A percentile compares a stretch with the other conserved stretches of the same genome.
These are phyloP conservation scores for Temnothorax rugatulus DNA, from an alignment of 2,888 invertebrate species.

Conservation along the genomic window DNA sequence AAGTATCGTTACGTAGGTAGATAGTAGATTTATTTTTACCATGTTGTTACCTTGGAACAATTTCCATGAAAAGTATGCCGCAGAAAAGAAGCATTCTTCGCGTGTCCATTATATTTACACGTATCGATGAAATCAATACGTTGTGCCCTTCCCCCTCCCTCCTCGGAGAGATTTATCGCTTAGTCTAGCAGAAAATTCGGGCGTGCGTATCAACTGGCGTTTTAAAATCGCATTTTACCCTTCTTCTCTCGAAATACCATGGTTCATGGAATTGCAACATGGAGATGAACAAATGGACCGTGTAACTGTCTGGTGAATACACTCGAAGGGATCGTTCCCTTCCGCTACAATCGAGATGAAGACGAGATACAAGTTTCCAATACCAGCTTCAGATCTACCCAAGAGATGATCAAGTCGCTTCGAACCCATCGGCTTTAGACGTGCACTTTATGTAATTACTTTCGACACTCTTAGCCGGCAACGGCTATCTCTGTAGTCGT, in stretches of 20 bases:
- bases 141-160: background rate
- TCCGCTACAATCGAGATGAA: background rate
- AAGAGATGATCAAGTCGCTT: background rate
- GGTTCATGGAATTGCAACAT: background rate
- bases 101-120: slow-evolving; percentile 49
- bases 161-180: slow-evolving; percentile 46
- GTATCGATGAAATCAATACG: slow-evolving; percentile 46
- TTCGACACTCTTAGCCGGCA: slow-evolving; percentile 68
- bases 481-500: background rate
- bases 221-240: slow-evolving; percentile 39
- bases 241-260: slow-evolving; percentile 1
- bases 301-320: slow-evolving; percentile 8
- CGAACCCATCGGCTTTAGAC: slow-evolving; percentile 74
- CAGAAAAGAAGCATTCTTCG: background rate
- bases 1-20: background rate
- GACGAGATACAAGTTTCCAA: background rate
- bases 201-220: slow-evolving; percentile 22
- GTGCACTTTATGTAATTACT: slow-evolving; percentile 77
- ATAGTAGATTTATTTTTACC: slow-evolving; percentile 44
- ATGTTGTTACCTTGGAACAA: slow-evolving; percentile 39
- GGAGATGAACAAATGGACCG: slow-evolving; percentile 15
- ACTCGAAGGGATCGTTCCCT: background rate
- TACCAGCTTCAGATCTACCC: background rate
- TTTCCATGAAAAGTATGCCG: slow-evolving; percentile 43
- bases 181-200: slow-evolving; percentile 50